Conservation (phyloP, 2,888 invertebrate genomes). For the Chalcis sispes region DNA sequence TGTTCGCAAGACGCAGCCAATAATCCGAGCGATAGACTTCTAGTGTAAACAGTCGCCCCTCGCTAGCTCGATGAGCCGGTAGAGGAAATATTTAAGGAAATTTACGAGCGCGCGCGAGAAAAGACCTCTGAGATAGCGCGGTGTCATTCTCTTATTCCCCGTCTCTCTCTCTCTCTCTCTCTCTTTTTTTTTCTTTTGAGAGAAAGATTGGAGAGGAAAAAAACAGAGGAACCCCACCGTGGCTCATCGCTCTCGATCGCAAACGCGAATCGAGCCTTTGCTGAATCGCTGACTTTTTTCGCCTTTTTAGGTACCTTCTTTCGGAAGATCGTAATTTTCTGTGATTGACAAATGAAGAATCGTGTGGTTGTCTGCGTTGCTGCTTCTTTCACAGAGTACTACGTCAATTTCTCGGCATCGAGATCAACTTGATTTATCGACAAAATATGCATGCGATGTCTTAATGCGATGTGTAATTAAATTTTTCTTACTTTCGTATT, state of each 20-base stretch:
- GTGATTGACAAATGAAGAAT: conserved; percentile 49
- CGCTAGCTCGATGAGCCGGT: conserved; percentile 66
- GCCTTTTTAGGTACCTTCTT: not conserved
- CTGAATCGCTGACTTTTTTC: not conserved
- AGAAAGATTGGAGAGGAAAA: no score
- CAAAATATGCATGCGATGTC: not conserved
- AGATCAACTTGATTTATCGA: conserved; percentile 25
- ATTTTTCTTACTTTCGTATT: not conserved
- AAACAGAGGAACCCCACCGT: not conserved
- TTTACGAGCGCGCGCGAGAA: conserved; percentile 68
- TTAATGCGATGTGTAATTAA: conserved; percentile 14
- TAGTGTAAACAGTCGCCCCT: not conserved
- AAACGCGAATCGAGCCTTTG: no score
- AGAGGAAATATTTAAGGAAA: conserved; percentile 70
- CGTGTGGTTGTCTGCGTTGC: not conserved
- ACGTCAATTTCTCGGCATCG: conserved; percentile 23
- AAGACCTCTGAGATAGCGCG: conserved; percentile 27
- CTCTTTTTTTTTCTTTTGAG: not conserved
- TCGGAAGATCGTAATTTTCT: conserved; percentile 18
- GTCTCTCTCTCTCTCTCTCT: not conserved
- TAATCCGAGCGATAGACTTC: conserved; percentile 26
- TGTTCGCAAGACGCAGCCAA: conserved; percentile 52
- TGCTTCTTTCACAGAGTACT: conserved; percentile 8
- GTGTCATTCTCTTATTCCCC: conserved; percentile 3
- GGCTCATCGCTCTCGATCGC: not conserved